phyloP scores from a whole-genome alignment of 2,797 vertebrate genomes.

The Denticeps clupeoides region DNA sequence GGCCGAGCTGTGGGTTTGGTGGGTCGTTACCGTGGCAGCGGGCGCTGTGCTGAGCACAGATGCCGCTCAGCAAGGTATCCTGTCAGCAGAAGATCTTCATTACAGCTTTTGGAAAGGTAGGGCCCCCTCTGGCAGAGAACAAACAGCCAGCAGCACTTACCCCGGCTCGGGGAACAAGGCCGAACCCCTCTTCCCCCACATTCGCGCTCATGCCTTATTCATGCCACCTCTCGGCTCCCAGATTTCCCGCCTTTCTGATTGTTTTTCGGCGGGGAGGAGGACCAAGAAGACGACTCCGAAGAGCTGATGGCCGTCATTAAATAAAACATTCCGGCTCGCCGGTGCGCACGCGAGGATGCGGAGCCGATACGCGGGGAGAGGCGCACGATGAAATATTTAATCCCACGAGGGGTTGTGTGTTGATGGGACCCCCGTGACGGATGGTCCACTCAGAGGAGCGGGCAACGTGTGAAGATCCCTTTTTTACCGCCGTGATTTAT shows the following conservation, averaged over 20 bases:
- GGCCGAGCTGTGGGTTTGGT: slow-evolving; percentile 18
- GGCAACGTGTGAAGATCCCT: no score
- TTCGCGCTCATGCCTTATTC: slow-evolving; percentile 56
- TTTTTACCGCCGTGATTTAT: no score
- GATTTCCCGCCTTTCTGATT: slow-evolving; percentile 40
- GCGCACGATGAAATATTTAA: no score
- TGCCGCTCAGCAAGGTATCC: slow-evolving; percentile 36
- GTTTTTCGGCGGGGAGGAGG: no score
- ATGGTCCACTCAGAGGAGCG: no score
- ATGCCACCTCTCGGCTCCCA: slow-evolving; percentile 31
- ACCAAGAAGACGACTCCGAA: slow-evolving; percentile 25
- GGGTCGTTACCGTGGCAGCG: slow-evolving; percentile 8
- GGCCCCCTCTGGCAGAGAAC: slow-evolving; percentile 40
- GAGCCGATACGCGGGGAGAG: slow-evolving; percentile 15
- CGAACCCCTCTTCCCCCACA: slow-evolving; percentile 28
- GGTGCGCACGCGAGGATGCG: slow-evolving; percentile 1
- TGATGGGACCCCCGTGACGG: no score
- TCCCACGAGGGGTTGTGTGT: no score
- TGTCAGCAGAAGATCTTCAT: slow-evolving; percentile 57
- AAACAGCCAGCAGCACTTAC: slow-evolving; percentile 43
- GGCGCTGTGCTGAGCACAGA: slow-evolving; percentile 31
- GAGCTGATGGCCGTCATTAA: slow-evolving; percentile 36
- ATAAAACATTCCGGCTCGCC: slow-evolving; percentile 37
- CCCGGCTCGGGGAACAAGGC: slow-evolving; percentile 26
- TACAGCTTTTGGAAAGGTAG: slow-evolving; percentile 43